Conservation (phyloP, 1,140 invertebrate species). For the Scaptomyza pallida region DNA sequence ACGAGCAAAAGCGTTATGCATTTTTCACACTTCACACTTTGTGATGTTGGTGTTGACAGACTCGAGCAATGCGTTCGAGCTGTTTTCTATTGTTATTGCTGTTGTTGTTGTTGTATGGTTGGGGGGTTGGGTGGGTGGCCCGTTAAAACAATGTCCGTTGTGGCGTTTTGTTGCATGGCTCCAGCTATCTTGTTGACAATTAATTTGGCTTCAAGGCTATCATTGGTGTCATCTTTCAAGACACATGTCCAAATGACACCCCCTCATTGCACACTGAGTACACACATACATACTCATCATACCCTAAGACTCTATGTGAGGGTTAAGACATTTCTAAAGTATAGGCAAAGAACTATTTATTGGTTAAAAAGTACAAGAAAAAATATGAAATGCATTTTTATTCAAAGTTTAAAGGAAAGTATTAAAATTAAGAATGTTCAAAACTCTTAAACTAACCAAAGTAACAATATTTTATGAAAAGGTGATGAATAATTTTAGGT, state of each 20-base stretch:
- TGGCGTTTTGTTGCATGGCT: slow-evolving; percentile 49
- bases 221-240: slow-evolving; percentile 62
- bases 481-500: too few species aligned
- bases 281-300: slow-evolving; percentile 1
- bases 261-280: not conserved
- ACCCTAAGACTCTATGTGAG: slow-evolving; percentile 5
- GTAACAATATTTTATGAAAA: too few species aligned
- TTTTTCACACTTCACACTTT: slow-evolving; percentile 27
- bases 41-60: slow-evolving; percentile 46
- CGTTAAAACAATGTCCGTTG: slow-evolving; percentile 57
- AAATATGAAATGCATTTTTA: too few species aligned
- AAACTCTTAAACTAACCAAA: too few species aligned
- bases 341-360: not conserved
- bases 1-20: slow-evolving; percentile 47
- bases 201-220: slow-evolving; percentile 66
- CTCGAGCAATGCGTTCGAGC: not conserved
- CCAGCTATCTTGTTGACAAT: slow-evolving; percentile 73
- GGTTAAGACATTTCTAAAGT: not conserved
- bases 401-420: too few species aligned
- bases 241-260: slow-evolving; percentile 23
- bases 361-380: not conserved
- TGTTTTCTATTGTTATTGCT: not conserved
- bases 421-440: too few species aligned
- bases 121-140: slow-evolving; percentile 5
- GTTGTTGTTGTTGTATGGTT: not conserved